phyloP scores from a whole-genome alignment of 1,140 invertebrate genomes.

The Drosophila fuyamai region DNA sequence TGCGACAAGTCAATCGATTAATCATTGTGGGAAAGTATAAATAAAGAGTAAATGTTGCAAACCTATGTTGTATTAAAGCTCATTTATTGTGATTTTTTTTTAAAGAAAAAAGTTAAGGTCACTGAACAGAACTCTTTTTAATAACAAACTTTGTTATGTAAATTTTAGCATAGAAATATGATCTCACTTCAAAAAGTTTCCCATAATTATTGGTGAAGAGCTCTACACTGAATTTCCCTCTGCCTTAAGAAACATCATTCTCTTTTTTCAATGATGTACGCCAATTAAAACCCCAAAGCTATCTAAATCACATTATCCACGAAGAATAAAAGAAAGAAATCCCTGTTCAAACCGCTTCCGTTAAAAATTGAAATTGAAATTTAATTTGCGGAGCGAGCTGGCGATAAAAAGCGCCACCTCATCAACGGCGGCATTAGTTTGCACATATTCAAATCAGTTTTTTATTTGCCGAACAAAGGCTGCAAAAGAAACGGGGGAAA shows the following conservation, averaged over 20 bases:
- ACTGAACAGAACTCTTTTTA: background rate
- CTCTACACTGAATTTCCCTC: background rate
- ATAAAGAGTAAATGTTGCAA: background rate
- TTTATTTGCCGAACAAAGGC: conserved; percentile 37
- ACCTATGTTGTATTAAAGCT: no score
- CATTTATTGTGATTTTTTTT: no score
- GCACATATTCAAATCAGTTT: conserved; percentile 78
- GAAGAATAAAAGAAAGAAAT: conserved; percentile 24
- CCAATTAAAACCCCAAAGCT: conserved; percentile 39
- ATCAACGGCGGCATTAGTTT: conserved; percentile 72
- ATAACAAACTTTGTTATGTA: background rate
- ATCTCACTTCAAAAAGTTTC: background rate
- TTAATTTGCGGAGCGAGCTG: conserved; percentile 57
- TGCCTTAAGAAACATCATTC: conserved; percentile 6
- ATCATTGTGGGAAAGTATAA: conserved; percentile 18
- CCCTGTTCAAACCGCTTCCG: conserved; percentile 50
- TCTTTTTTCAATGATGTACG: conserved; percentile 4
- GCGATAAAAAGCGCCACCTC: conserved; percentile 44
- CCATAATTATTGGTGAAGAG: conserved; percentile 3
- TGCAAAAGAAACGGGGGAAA: conserved; percentile 32
- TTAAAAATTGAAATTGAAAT: conserved; percentile 72
- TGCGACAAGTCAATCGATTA: conserved; percentile 26
- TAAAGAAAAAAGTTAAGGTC: no score
- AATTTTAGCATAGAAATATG: background rate
- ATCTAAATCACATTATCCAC: conserved; percentile 40